A percentile compares a stretch with the other conserved stretches of the same genome.
phyloP scores from a whole-genome alignment of 2,888 invertebrate genomes.

The Dolichopus griseipennis region DNA sequence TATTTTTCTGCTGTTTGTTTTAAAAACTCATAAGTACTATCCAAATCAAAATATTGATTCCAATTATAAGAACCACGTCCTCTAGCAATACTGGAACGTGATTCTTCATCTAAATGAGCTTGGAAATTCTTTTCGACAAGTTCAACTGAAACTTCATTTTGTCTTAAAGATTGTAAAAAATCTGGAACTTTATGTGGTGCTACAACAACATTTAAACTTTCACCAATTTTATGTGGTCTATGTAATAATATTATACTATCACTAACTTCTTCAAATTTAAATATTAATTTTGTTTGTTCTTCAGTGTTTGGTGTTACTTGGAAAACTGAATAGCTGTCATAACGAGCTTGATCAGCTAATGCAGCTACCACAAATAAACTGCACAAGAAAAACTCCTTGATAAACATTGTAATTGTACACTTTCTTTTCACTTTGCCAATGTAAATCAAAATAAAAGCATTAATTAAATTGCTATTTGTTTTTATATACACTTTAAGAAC shows the following conservation, averaged over 20 bases:
- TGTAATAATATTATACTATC: slow-evolving; percentile 46
- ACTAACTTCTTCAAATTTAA: slow-evolving; percentile 40
- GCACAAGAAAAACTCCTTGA: not conserved
- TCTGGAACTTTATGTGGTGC: slow-evolving; percentile 36
- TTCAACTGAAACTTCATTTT: slow-evolving; percentile 44
- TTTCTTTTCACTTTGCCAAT: too few relatives aligned
- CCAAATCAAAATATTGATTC: slow-evolving; percentile 34
- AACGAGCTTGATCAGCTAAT: slow-evolving; percentile 34
- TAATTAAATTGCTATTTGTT: too few relatives aligned
- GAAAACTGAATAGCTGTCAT: slow-evolving; percentile 53
- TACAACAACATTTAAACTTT: slow-evolving; percentile 45
- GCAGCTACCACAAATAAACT: not conserved
- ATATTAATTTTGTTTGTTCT: slow-evolving; percentile 47
- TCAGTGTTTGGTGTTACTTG: slow-evolving; percentile 47
- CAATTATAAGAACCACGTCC: slow-evolving; percentile 29
- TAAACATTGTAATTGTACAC: not conserved
- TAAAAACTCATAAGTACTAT: slow-evolving; percentile 51
- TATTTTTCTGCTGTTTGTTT: slow-evolving; percentile 43
- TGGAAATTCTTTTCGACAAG: slow-evolving; percentile 41
- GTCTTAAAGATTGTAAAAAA: slow-evolving; percentile 29
- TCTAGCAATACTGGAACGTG: slow-evolving; percentile 16
- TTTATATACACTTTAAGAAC: too few relatives aligned
- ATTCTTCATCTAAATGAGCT: slow-evolving; percentile 30
- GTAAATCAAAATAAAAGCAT: too few relatives aligned
- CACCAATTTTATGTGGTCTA: slow-evolving; percentile 40